Conservation (phyloP, 2,888 invertebrate genomes). For the Drosophila kokeensis region DNA sequence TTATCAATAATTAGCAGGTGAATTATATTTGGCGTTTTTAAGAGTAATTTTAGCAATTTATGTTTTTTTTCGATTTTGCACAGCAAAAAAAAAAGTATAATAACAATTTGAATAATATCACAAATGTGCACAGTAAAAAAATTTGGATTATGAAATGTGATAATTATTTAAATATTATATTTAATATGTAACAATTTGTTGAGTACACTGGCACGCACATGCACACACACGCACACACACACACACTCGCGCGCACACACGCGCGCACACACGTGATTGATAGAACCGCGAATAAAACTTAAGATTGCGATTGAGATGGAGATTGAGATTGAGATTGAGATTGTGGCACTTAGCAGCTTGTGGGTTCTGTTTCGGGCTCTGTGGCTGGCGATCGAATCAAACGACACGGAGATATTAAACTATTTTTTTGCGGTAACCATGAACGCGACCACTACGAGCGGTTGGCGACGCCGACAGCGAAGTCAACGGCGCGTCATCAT, state of each 20-base stretch:
- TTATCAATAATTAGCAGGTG: not conserved
- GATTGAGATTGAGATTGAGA: constrained; percentile 9
- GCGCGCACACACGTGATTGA: constrained; percentile 14
- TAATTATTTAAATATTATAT: constrained; percentile 21
- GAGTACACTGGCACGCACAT: constrained; percentile 8
- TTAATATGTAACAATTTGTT: constrained; percentile 15
- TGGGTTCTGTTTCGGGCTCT: constrained; percentile 29
- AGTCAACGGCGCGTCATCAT: constrained; percentile 64
- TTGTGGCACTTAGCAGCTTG: constrained; percentile 16
- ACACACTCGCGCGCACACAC: not conserved
- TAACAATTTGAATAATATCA: constrained; percentile 36
- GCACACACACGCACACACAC: constrained; percentile 2
- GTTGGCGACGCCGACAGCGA: constrained; percentile 74
- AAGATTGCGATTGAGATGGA: constrained; percentile 5
- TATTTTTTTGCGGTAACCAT: constrained; percentile 85
- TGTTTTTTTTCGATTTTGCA: constrained; percentile 1
- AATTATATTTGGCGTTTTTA: not conserved
- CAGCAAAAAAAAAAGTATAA: constrained; percentile 26
- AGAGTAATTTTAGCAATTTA: constrained; percentile 5
- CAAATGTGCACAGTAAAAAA: constrained; percentile 54
- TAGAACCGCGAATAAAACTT: constrained; percentile 8
- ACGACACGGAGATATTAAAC: constrained; percentile 85
- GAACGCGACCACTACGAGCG: constrained; percentile 85
- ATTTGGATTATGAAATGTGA: constrained; percentile 20
- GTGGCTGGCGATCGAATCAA: constrained; percentile 83